Conservation (phyloP, 2,888 invertebrate genomes). For the Euzetes globulus region DNA sequence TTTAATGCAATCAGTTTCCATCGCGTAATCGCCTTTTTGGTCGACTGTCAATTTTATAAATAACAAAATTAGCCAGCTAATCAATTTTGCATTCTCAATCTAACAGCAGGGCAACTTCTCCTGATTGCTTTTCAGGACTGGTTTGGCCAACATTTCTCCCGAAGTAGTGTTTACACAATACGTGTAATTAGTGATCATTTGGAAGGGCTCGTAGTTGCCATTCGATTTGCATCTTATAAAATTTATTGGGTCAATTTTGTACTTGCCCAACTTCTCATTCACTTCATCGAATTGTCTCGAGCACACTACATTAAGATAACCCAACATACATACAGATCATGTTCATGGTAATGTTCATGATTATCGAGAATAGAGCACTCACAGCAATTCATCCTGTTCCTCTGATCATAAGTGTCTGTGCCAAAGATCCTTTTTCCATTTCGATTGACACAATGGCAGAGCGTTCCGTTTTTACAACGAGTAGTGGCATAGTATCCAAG, state of each 20-base stretch:
- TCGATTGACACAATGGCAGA: slow-evolving; percentile 60
- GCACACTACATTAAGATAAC: slow-evolving; percentile 35
- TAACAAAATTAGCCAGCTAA: not conserved
- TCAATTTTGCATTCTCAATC: slow-evolving; percentile 20
- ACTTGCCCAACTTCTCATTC: slow-evolving; percentile 21
- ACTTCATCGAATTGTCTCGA: slow-evolving; percentile 37
- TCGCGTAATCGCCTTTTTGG: not conserved
- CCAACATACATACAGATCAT: too few species aligned
- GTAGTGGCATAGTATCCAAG: slow-evolving; percentile 56
- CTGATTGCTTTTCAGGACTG: slow-evolving; percentile 7
- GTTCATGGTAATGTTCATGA: too few species aligned
- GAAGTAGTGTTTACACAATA: slow-evolving; percentile 55
- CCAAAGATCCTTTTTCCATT: slow-evolving; percentile 60
- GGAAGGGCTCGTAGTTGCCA: slow-evolving; percentile 61
- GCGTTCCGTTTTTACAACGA: slow-evolving; percentile 60
- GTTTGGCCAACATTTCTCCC: slow-evolving; percentile 9
- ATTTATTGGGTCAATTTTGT: not conserved
- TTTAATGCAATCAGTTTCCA: slow-evolving; percentile 24
- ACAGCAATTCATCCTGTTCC: slow-evolving; percentile 61
- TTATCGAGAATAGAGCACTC: too few species aligned
- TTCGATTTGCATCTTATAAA: slow-evolving; percentile 55
- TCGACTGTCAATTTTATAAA: not conserved
- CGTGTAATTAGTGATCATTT: slow-evolving; percentile 58
- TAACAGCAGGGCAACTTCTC: slow-evolving; percentile 42
- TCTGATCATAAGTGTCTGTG: slow-evolving; percentile 56